Evolutionary conservation across 1,140 invertebrate species (phyloP), one percentile per base, ranked within the genome.

Genomic region (Harpegnathos saltator): DNA sequence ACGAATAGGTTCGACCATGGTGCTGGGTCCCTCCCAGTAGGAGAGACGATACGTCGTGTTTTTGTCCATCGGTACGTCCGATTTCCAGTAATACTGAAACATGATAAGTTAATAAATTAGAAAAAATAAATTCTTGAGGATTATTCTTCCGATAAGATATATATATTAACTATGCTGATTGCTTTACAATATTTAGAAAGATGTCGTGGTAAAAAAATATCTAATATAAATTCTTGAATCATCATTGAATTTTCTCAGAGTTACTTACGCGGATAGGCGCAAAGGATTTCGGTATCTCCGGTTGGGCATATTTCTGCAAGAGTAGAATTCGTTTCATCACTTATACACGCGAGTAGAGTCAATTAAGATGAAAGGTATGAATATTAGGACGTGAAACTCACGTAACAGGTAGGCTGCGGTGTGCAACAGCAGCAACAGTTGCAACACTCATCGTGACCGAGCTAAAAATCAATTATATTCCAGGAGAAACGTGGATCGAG

Each of bases 11-110:
- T 90, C 80, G 0, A 62, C 75, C 11, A 9, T 61, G 63, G 58
- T 75, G 69, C 15, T 50, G 4, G 94, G 93, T 3, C 90, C 93
- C 7, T 94, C 93, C 87, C 95, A 94, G 84, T 95, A 96, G 0
- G 95, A 96, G 5, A 95, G 93, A 48, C 93, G 93, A 72, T 96
- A 96, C 0, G 95, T 96, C 3, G 96, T 96, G 15, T 94, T 88
- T 29, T 95, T 93, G 12, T 96, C 95, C 89, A 96, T 89, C 12
- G 94, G 94, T 15, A 93, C 85, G n/a, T 92, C 91, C 0, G 95
- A 94, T 83, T 94, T 94, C 83, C 93, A 90, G 66, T 95, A 95
- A 83, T 94, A 94, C 54, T 95, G 44, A 48, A 74, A 82, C 2
- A 62, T 59, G 48, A 15, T 3, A 58, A 29, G n/a, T 74, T 62